phyloP scores from a whole-genome alignment of 2,888 invertebrate genomes.

The Orchestes rusci region DNA sequence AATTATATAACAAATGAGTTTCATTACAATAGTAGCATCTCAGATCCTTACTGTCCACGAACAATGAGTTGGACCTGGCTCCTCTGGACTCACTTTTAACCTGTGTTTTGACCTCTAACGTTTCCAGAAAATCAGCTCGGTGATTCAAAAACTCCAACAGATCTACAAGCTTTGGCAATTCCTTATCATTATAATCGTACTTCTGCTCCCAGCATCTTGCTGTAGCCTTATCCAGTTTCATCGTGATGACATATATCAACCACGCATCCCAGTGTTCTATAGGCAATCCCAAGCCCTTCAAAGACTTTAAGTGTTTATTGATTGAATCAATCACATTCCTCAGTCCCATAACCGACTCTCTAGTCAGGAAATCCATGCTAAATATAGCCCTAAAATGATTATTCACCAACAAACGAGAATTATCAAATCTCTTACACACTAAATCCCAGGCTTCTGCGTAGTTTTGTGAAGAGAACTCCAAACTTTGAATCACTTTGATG shows the following conservation, averaged over 20 bases:
- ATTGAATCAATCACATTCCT: not conserved
- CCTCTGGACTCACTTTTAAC: not conserved
- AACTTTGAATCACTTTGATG: conserved; percentile 2
- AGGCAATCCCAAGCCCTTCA: not conserved
- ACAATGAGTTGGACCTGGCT: not conserved
- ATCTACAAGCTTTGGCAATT: not conserved
- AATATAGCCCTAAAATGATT: not conserved
- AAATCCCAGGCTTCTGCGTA: conserved; percentile 1
- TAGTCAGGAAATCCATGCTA: too few species aligned
- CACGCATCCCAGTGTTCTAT: not conserved
- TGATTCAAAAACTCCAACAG: not conserved
- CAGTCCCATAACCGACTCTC: not conserved
- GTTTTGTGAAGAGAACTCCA: not conserved
- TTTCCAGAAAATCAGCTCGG: not conserved
- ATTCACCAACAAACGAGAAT: conserved; percentile 2
- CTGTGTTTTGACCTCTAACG: not conserved
- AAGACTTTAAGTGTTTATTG: not conserved
- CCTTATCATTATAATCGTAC: conserved; percentile 1
- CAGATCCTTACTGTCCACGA: not conserved
- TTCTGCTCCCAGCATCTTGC: not conserved
- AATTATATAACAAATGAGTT: not conserved
- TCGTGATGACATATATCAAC: not conserved
- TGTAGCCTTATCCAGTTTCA: not conserved
- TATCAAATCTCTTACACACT: not conserved
- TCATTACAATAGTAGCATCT: not conserved